phyloP scores from a whole-genome alignment of 2,888 invertebrate species.

The Halictus quadricinctus region DNA sequence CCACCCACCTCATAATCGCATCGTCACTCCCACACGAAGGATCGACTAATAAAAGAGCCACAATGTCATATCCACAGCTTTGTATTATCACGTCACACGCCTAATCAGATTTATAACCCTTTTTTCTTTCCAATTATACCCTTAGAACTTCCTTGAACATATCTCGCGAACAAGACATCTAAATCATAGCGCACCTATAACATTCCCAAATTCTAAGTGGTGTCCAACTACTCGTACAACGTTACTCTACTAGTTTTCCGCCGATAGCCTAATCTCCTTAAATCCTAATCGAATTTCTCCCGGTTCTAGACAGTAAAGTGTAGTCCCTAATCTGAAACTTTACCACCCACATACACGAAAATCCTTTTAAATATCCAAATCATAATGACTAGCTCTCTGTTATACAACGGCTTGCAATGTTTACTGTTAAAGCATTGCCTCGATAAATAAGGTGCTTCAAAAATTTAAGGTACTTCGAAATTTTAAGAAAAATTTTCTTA shows the following conservation, averaged over 20 bases:
- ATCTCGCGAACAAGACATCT: background rate
- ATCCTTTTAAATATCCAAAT: background rate
- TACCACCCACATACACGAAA: background rate
- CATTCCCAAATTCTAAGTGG: background rate
- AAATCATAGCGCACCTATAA: background rate
- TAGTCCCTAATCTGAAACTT: background rate
- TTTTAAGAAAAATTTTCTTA: too few species aligned
- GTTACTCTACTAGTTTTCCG: conserved; percentile 1
- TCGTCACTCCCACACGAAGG: background rate
- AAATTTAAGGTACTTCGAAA: too few species aligned
- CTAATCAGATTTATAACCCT: background rate
- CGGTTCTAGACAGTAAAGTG: background rate
- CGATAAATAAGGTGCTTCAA: too few species aligned
- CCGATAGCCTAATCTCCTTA: background rate
- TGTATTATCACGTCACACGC: background rate
- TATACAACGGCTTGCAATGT: background rate
- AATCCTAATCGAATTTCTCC: background rate
- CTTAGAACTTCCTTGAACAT: background rate
- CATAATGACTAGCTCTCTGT: background rate
- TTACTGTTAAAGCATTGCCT: too few species aligned
- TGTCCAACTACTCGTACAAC: background rate
- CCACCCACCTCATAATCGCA: background rate
- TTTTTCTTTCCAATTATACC: too few species aligned
- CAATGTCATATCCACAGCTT: background rate
- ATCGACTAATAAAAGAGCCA: background rate